Evolutionary conservation across 2,113 vertebrate genomes (phyloP).

Genomic region (Megaptera novaeangliae): DNA sequence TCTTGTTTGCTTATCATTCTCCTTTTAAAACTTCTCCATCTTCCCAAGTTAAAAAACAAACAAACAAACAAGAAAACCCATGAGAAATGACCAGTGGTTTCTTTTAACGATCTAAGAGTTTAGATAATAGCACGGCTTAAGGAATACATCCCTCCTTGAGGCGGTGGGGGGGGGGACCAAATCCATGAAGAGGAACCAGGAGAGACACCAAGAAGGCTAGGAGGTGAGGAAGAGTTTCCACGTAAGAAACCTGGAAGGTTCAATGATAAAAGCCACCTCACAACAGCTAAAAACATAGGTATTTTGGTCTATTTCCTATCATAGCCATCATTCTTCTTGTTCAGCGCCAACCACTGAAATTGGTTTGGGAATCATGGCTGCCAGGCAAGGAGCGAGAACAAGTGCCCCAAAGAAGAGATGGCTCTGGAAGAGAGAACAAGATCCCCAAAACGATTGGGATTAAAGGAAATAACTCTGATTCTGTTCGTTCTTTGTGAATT

Average conservation of each 20-base stretch:
- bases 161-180: neutral
- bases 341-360: neutral
- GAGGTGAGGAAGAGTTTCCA: neutral
- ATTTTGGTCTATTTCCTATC: neutral
- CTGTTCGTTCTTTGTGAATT: neutral
- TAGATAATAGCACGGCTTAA: neutral
- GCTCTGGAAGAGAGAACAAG: neutral
- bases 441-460: neutral
- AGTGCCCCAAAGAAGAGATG: neutral
- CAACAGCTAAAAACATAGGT: slow-evolving; percentile 2
- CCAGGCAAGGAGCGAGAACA: neutral
- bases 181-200: neutral
- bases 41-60: slow-evolving; percentile 39
- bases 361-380: neutral
- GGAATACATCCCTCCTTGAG: neutral
- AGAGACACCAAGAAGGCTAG: neutral
- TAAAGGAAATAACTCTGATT: neutral
- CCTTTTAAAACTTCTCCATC: neutral
- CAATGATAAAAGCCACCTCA: neutral
- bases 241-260: neutral
- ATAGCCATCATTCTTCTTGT: neutral
- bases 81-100: slow-evolving; percentile 49
- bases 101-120: slow-evolving; percentile 44
- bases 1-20: neutral
- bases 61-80: slow-evolving; percentile 27